These are phyloP conservation scores for Hyphantria cunea DNA, from an alignment of 1,140 invertebrate genomes.

Conservation along the genomic window DNA sequence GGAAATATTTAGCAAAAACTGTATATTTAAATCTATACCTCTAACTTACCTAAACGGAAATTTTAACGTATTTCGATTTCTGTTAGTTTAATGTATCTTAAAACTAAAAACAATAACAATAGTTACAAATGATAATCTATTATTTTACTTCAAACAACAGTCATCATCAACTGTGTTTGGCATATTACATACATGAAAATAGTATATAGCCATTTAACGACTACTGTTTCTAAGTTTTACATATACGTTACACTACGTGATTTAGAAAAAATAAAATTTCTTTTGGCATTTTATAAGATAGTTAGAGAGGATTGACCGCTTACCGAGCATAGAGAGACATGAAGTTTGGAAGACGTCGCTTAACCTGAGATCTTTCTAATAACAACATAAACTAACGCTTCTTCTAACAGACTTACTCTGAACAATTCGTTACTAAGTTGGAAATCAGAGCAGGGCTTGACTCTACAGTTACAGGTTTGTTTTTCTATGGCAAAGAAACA, in stretches of 20 bases:
- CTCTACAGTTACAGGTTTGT: too few relatives aligned
- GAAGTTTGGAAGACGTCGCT: conserved; percentile 47
- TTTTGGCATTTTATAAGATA: not conserved
- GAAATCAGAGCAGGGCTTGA: too few relatives aligned
- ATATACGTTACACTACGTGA: not conserved
- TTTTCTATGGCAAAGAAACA: too few relatives aligned
- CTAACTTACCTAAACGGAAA: not conserved
- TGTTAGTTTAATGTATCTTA: not conserved
- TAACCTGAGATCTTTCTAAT: conserved; percentile 34
- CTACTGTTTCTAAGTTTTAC: not conserved
- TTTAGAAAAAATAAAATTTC: not conserved
- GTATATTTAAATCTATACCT: not conserved
- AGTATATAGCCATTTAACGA: not conserved
- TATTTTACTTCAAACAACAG: not conserved
- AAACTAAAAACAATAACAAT: not conserved
- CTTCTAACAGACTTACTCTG: conserved; percentile 44
- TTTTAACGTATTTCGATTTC: too few relatives aligned
- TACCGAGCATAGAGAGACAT: conserved; percentile 5
- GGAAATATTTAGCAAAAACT: not conserved
- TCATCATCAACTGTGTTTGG: not conserved
- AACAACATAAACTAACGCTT: conserved; percentile 26
- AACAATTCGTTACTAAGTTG: conserved; percentile 13
- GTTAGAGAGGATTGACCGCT: not conserved
- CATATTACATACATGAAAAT: not conserved
- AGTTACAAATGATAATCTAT: not conserved